Percentiles rank a stretch among this genome's conserved stretches.
These are phyloP conservation scores for Malacoctenus gilli DNA, from an alignment of 2,797 vertebrate species.

Conservation along the genomic window DNA sequence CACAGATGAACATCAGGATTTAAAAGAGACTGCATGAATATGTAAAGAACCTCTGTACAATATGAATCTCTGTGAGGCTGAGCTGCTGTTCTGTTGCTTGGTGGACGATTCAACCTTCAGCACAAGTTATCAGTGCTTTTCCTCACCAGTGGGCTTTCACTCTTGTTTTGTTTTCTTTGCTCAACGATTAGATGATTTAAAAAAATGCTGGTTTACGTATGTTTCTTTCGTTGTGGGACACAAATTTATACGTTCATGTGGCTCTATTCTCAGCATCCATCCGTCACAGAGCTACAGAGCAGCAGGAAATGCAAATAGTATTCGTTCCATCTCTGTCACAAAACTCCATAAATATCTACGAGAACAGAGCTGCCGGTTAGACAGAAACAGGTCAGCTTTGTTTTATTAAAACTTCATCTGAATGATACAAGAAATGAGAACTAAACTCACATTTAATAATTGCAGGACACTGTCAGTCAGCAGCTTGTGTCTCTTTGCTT, in stretches of 20 bases:
- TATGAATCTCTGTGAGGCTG: constrained; percentile 15
- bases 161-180: constrained; percentile 27
- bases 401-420: neutral
- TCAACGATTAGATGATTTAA: constrained; percentile 2
- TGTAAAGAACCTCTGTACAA: constrained; percentile 47
- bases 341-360: constrained; percentile 5
- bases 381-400: constrained; percentile 6
- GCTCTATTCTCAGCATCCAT: constrained; percentile 6
- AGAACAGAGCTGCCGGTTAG: neutral
- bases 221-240: too few species aligned
- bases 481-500: too few species aligned
- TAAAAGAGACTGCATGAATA: constrained; percentile 74
- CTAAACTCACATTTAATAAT: too few species aligned
- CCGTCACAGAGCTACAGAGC: constrained; percentile 7
- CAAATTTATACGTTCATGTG: too few species aligned
- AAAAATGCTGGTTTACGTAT: too few species aligned
- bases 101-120: constrained; percentile 32
- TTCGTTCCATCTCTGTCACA: constrained; percentile 12
- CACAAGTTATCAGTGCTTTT: constrained; percentile 31
- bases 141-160: constrained; percentile 9
- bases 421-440: too few species aligned
- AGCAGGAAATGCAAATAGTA: constrained; percentile 21
- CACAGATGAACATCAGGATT: constrained; percentile 55
- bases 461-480: too few species aligned
- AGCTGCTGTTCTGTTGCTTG: constrained; percentile 21